Evolutionary conservation across 2,113 vertebrate species (phyloP), one percentile per base, ranked within the genome.

Genomic region (Apodemus speciosus): DNA sequence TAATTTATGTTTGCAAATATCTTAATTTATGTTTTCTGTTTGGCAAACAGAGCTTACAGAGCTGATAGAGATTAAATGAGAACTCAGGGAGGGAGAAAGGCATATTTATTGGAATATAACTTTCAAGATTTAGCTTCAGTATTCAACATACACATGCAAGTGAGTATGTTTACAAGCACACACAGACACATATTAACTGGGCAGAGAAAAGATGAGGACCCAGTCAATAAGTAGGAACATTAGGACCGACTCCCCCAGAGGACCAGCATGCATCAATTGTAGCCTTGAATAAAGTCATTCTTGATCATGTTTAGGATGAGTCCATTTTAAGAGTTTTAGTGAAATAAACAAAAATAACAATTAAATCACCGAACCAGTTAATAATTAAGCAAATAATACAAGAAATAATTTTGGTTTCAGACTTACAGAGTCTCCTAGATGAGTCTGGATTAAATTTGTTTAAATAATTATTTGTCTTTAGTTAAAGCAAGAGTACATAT

Each of bases 281-380:
- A 86, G 32, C n/a, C 7, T 81, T 90, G 93, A 64, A 60, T 85
- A 75, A 86, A 75, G 38, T 10, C 18, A 72, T 18, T 87, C 5
- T 32, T 88, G 77, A 43, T 83, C 21, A 90, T 49, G 64, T 66
- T 60, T 35, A 91, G 25, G 38, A 86, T 69, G 51, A 77, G 23
- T 86, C n/a, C 73, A n/a, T 71, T 93, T 91, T 72, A 93, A 5
- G 1, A 68, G 85, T 92, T 76, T 66, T 10, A 92, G 64, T 60
- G 73, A 53, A 88, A 40, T 76, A 56, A 72, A 64, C 20, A 38
- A 76, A 92, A 95, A 46, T 56, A 83, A 64, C 68, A 89, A 49
- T 7, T 6, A 68, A 62, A 68, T n/a, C 43, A 56, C 2, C 30
- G 66, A 79, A 46, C 7, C 25, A 71, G 13, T 4, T 75, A 25